Evolutionary conservation across 2,113 vertebrate genomes (phyloP), one percentile per base, ranked within the genome.

Genomic region (Caloenas nicobarica): DNA sequence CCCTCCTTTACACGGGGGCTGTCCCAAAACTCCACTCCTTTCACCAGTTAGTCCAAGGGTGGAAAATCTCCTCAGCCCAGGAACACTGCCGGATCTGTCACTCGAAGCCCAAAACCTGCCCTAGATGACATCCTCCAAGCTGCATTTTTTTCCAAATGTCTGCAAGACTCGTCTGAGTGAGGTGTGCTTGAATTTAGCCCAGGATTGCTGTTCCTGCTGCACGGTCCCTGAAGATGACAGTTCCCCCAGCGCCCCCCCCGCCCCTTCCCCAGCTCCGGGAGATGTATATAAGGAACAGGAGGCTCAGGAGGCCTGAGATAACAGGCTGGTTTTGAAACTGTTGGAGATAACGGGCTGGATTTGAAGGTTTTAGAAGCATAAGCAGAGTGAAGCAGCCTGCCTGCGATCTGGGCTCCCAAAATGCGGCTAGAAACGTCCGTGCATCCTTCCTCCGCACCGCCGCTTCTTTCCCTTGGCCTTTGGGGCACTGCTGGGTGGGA

Each of bases 181-280:
- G 25, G 7, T 2, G n/a, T 9, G 66, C 61, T 26, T 4, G 10
- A 10, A 11, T n/a, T 34, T 2, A 64, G n/a, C 48, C 19, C 38
- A 3, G 57, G 51, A 26, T 26, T 1, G 74, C 57, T 31, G 48
- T 10, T 46, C 42, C 48, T 28, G n/a, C 48, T 10, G 58, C 62
- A 0, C 0, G 28, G 19, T 17, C 13, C 56, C 46, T 12, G n/a
- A 7, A 16, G 66, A 7, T 17, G 53, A 2, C 46, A 8, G 0
- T 1, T 53, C 38, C 38, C 38, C 38, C 38, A 38, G 38, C 11
- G n/a, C 42, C 29, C 16, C 36, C 53, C 5, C 26, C 4, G 14
- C 17, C 44, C 44, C 44, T 44, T 18, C 18, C 44, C 12, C 25
- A 13, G n/a, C 42, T 10, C 70, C 5, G 10, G 48, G n/a, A 68